A percentile compares a stretch with the other conserved stretches of the same genome.
These are phyloP conservation scores for Sinhomidia bicolor DNA, from an alignment of 2,888 invertebrate species.

Conservation along the genomic window DNA sequence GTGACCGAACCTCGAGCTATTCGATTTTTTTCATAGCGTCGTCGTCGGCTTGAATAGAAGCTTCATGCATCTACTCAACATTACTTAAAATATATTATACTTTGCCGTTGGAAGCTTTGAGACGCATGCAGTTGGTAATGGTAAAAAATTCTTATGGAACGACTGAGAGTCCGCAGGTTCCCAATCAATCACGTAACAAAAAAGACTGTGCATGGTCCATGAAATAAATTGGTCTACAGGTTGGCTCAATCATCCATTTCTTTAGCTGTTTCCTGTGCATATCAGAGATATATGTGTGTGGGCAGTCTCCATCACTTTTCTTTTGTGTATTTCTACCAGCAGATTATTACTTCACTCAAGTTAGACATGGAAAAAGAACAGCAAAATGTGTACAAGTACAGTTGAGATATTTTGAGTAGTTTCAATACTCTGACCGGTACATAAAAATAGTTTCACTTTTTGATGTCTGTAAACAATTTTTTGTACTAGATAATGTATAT, in stretches of 20 bases:
- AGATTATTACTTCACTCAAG: constrained; percentile 54
- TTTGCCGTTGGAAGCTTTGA: constrained; percentile 37
- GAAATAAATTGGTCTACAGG: constrained; percentile 77
- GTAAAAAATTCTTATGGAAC: too few species aligned
- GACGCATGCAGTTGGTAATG: too few species aligned
- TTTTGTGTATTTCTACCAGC: constrained; percentile 52
- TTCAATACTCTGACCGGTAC: too few species aligned
- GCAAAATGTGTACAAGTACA: too few species aligned
- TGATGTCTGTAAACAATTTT: too few species aligned
- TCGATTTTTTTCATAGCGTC: background rate
- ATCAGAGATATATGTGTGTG: constrained; percentile 42
- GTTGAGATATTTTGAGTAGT: too few species aligned
- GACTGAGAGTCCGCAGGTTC: constrained; percentile 70
- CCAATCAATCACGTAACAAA: constrained; percentile 74
- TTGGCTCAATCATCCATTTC: constrained; percentile 74
- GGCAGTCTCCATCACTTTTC: constrained; percentile 62
- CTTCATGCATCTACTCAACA: too few species aligned
- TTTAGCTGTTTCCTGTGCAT: constrained; percentile 68
- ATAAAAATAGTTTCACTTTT: too few species aligned
- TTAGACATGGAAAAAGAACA: background rate
- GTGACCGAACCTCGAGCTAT: background rate
- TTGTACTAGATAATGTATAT: too few species aligned
- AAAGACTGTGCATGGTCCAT: constrained; percentile 68
- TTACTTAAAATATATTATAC: constrained; percentile 7
- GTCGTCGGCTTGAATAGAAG: background rate